phyloP scores from a whole-genome alignment of 2,113 vertebrate genomes.

The Cryptotis parvus region DNA sequence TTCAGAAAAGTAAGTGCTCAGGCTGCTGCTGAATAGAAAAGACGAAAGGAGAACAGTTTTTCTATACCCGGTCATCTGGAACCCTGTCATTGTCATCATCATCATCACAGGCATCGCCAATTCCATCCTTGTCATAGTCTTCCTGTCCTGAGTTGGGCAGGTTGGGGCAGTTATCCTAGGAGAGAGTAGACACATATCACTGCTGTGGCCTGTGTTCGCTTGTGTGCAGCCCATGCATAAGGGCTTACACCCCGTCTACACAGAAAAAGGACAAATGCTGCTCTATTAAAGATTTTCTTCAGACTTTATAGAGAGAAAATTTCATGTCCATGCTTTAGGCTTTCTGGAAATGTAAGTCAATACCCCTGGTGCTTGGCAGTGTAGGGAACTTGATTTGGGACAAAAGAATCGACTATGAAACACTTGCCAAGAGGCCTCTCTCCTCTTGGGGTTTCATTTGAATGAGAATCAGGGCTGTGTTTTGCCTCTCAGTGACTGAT shows the following conservation, averaged over 20 bases:
- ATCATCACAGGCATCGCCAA: slow-evolving; percentile 96
- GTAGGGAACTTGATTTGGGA: neutral
- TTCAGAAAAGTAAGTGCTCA: neutral
- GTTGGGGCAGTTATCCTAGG: slow-evolving; percentile 97
- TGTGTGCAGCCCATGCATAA: fast-evolving
- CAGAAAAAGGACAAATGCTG: neutral
- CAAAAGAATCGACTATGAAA: neutral
- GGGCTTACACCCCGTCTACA: fast-evolving
- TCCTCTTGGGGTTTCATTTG: neutral
- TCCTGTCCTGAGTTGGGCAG: slow-evolving; percentile 99
- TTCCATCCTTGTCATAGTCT: slow-evolving; percentile 98
- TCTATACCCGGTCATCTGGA: slow-evolving; percentile 94
- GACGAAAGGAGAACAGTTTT: neutral
- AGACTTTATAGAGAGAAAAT: neutral
- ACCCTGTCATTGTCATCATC: slow-evolving; percentile 98
- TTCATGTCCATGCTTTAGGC: neutral
- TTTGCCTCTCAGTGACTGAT: neutral
- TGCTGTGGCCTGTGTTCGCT: neutral
- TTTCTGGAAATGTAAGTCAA: neutral
- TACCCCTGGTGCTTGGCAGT: neutral
- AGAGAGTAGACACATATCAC: slow-evolving; percentile 31
- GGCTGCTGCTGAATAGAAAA: neutral
- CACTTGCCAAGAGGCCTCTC: neutral
- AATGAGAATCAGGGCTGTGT: neutral
- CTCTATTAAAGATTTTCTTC: neutral